Evolutionary conservation across 1,140 invertebrate species (phyloP).

Genomic region (Brachionus plicatilis): DNA sequence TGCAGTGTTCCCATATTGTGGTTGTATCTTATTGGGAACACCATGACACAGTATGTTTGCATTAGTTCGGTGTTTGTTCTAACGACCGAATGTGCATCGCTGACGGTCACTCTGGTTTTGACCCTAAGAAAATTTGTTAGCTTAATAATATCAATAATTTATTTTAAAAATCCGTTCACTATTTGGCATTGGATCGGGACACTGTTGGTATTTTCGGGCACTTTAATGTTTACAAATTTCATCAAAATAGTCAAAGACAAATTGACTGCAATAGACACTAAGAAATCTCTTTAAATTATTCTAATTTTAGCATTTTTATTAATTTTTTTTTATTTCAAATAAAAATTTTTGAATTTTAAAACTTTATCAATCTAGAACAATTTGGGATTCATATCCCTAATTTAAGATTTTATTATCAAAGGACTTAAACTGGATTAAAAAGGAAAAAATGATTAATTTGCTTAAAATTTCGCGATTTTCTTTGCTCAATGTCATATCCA

Average conservation of each 20-base stretch:
- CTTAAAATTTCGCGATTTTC: background rate
- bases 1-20: constrained; percentile 67
- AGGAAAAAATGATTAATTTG: background rate
- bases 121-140: constrained; percentile 92
- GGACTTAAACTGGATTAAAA: background rate
- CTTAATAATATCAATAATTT: constrained; percentile 86
- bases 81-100: constrained; percentile 83
- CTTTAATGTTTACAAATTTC: constrained; percentile 71
- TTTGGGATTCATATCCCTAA: constrained; percentile 17
- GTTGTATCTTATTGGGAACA: constrained; percentile 75
- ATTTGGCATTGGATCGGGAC: constrained; percentile 86
- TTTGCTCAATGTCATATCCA: background rate
- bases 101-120: constrained; percentile 89
- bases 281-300: background rate
- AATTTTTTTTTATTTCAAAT: background rate
- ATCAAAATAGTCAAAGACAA: background rate
- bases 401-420: background rate
- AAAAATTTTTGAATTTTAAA: background rate
- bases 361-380: background rate
- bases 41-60: constrained; percentile 86
- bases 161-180: constrained; percentile 91
- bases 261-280: background rate
- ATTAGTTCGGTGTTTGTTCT: constrained; percentile 87
- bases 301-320: background rate
- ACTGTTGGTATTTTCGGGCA: constrained; percentile 80